A percentile compares a stretch with the other conserved stretches of the same genome.
Evolutionary conservation across 2,113 vertebrate species (phyloP).

Genomic region (Caretta caretta): DNA sequence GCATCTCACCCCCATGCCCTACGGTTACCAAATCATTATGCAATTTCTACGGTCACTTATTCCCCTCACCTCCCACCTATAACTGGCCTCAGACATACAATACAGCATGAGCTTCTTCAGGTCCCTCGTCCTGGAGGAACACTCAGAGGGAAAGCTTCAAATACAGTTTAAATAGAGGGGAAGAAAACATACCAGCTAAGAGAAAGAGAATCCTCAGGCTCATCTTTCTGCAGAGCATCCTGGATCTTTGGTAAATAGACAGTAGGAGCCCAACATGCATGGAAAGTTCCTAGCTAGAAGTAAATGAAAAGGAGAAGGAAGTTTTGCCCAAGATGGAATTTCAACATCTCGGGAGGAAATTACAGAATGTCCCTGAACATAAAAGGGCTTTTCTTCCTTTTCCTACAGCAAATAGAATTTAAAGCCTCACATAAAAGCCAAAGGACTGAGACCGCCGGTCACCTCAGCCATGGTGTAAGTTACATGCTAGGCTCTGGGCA

Average conservation of each 20-base stretch:
- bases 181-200: neutral
- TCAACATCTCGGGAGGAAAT: conserved; percentile 38
- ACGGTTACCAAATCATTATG: neutral
- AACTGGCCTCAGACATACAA: neutral
- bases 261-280: rapidly evolving
- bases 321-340: neutral
- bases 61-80: neutral
- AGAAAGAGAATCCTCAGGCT: conserved; percentile 10
- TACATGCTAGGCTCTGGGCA: rapidly evolving
- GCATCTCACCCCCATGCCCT: neutral
- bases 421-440: neutral
- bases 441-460: neutral
- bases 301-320: neutral
- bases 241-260: rapidly evolving
- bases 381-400: rapidly evolving
- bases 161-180: rapidly evolving
- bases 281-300: neutral
- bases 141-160: neutral
- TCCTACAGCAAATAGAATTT: too few relatives aligned
- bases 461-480: rapidly evolving
- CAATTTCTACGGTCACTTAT: neutral
- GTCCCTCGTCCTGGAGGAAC: neutral
- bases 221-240: neutral
- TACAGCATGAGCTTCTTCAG: neutral
- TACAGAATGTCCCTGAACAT: neutral